Percentiles rank a stretch among this genome's conserved stretches.
Evolutionary conservation across 1,140 invertebrate species (phyloP).

Genomic region (Nasonia longicornis): DNA sequence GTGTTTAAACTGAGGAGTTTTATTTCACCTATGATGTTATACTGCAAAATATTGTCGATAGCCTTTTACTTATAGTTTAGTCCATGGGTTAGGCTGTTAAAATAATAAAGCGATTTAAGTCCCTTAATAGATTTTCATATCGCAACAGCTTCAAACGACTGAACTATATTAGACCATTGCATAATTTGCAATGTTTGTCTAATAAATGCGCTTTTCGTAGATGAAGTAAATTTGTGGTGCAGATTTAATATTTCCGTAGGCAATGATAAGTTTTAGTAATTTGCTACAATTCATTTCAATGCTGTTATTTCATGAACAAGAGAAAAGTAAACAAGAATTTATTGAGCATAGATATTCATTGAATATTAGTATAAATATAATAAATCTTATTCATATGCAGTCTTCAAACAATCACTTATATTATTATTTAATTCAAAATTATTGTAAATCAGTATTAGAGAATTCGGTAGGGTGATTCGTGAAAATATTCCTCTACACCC

Average conservation of each 20-base stretch:
- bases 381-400: not conserved
- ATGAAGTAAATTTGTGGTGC: not conserved
- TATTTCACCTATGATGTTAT: slow-evolving; percentile 61
- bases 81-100: slow-evolving; percentile 65
- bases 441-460: not conserved
- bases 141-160: not conserved
- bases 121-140: not conserved
- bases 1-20: slow-evolving; percentile 46
- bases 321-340: not conserved
- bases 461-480: slow-evolving; percentile 15
- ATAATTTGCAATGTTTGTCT: not conserved
- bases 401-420: not conserved
- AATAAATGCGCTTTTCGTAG: not conserved
- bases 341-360: no score
- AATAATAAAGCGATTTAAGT: slow-evolving; percentile 58
- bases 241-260: not conserved
- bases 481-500: slow-evolving; percentile 31
- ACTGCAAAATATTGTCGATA: slow-evolving; percentile 61
- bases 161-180: not conserved
- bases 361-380: not conserved
- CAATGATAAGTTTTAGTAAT: not conserved
- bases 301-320: not conserved
- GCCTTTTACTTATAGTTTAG: slow-evolving; percentile 61
- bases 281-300: not conserved
- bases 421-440: not conserved